Percentiles rank a stretch among this genome's conserved stretches.
phyloP scores from a whole-genome alignment of 2,888 invertebrate genomes.

The Actias luna region DNA sequence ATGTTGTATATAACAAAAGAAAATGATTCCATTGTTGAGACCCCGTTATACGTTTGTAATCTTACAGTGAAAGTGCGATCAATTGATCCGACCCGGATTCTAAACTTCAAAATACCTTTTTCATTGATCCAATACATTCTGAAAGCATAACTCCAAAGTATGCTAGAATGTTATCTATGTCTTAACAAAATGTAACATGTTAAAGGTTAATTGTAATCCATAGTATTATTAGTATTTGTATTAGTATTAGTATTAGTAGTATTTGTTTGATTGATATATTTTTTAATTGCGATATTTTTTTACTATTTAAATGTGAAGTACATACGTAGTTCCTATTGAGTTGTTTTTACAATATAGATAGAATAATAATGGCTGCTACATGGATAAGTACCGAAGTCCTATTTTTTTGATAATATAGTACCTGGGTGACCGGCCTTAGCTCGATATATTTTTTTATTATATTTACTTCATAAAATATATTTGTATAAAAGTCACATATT shows the following conservation, averaged over 20 bases:
- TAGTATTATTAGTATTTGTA: too few species aligned
- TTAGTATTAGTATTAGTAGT: too few species aligned
- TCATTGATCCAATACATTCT: slow-evolving; percentile 9
- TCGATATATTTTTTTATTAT: too few species aligned
- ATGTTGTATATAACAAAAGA: background rate
- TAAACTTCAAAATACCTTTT: slow-evolving; percentile 2
- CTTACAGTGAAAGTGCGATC: slow-evolving; percentile 34
- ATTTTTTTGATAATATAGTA: background rate
- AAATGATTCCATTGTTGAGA: background rate
- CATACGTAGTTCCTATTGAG: background rate
- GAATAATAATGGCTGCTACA: background rate
- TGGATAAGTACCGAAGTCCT: background rate
- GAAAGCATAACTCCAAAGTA: slow-evolving; percentile 19
- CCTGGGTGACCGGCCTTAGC: too few species aligned
- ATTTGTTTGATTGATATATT: too few species aligned
- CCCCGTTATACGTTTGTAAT: background rate
- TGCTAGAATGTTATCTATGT: slow-evolving; percentile 44
- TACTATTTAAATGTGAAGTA: background rate
- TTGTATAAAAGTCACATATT: too few species aligned
- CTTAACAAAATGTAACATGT: too few species aligned
- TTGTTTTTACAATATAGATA: background rate
- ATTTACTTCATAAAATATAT: too few species aligned
- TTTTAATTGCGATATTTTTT: too few species aligned
- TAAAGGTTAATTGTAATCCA: too few species aligned
- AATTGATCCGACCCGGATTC: slow-evolving; percentile 29